A percentile compares a stretch with the other conserved stretches of the same genome.
Conservation (phyloP, 2,888 invertebrate species). For the Zygothrica quintamaculata region DNA sequence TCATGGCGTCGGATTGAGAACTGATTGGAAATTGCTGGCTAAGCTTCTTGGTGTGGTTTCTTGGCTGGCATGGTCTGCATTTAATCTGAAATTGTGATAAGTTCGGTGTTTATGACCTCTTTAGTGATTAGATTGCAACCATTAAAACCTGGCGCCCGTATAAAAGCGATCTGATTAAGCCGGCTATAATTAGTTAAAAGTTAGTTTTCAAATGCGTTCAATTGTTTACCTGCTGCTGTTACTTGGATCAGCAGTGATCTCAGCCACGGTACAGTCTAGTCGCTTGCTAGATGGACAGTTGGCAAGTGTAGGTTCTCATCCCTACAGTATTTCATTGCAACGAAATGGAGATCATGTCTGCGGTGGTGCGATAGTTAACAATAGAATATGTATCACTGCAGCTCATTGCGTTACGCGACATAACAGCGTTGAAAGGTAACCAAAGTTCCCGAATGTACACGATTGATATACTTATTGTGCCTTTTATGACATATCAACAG, state of each 20-base stretch:
- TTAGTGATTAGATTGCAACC: slow-evolving; percentile 56
- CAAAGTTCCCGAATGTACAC: no score
- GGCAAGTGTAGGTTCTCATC: slow-evolving; percentile 81
- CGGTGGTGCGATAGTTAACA: slow-evolving; percentile 72
- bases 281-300: slow-evolving; percentile 72
- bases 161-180: slow-evolving; percentile 39
- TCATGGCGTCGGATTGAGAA: slow-evolving; percentile 45
- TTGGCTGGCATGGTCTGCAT: slow-evolving; percentile 17
- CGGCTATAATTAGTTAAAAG: slow-evolving; percentile 30
- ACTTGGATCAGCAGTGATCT: slow-evolving; percentile 3
- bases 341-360: slow-evolving; percentile 68
- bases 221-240: slow-evolving; percentile 9
- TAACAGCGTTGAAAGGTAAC: slow-evolving; percentile 64
- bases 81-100: slow-evolving; percentile 44
- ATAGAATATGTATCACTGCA: slow-evolving; percentile 71
- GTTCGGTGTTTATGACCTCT: slow-evolving; percentile 22
- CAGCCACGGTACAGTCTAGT: neutral
- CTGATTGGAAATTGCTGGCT: slow-evolving; percentile 29
- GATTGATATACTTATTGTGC: no score
- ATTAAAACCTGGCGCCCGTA: slow-evolving; percentile 48
- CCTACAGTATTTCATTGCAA: slow-evolving; percentile 83
- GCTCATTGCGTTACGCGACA: slow-evolving; percentile 79
- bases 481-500: slow-evolving; percentile 41
- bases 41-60: slow-evolving; percentile 14
- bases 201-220: slow-evolving; percentile 22